Conservation (phyloP, 2,888 invertebrate species). For the Drosophila gaucha region DNA sequence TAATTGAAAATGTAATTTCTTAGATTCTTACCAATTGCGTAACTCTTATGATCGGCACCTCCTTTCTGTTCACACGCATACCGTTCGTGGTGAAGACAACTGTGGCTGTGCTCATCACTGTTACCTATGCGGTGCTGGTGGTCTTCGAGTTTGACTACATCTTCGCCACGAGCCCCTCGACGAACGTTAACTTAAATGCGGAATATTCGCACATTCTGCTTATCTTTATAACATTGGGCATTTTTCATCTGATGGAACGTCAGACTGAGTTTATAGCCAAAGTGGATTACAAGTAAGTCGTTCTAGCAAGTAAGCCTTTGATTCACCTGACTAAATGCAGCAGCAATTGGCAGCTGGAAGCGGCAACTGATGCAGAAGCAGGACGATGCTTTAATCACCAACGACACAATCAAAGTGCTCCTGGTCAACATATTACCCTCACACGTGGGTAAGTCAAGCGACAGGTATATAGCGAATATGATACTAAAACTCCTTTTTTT, state of each 20-base stretch:
- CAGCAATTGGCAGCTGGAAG: conserved; percentile 86
- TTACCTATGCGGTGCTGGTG: conserved; percentile 89
- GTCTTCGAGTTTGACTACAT: conserved; percentile 86
- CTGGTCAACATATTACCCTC: conserved; percentile 96
- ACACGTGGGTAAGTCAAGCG: conserved; percentile 91
- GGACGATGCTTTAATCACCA: conserved; percentile 93
- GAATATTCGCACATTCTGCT: conserved; percentile 90
- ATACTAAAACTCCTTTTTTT: not conserved
- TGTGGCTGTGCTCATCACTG: conserved; percentile 88
- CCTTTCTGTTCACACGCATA: conserved; percentile 93
- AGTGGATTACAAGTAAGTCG: conserved; percentile 90
- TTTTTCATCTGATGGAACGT: conserved; percentile 93
- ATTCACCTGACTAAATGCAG: conserved; percentile 18
- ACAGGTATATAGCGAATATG: too few relatives aligned
- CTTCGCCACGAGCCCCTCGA: conserved; percentile 88
- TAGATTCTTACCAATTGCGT: conserved; percentile 86
- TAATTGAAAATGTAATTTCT: not conserved
- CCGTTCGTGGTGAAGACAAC: conserved; percentile 93
- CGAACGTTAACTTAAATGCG: conserved; percentile 89
- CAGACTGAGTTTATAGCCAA: conserved; percentile 95
- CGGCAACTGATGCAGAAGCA: conserved; percentile 91
- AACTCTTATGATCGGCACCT: conserved; percentile 87
- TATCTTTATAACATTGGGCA: conserved; percentile 90
- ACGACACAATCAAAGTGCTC: conserved; percentile 94
- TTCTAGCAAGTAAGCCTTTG: not conserved